Percentiles rank a stretch among this genome's conserved stretches.
These are phyloP conservation scores for Pomacea maculata DNA, from an alignment of 1,140 invertebrate genomes.

Conservation along the genomic window DNA sequence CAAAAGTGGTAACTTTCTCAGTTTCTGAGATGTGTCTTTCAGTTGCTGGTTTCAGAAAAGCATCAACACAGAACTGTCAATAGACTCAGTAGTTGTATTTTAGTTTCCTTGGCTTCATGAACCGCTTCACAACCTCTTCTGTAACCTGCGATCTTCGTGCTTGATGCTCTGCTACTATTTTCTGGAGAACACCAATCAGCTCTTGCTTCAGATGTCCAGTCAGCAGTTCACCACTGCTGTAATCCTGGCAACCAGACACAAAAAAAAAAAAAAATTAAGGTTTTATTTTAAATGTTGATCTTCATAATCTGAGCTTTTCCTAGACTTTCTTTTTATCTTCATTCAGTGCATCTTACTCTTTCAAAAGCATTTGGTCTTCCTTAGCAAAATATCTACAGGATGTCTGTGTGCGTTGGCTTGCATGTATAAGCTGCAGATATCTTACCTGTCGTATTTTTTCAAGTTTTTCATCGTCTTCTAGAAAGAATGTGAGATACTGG, in stretches of 20 bases:
- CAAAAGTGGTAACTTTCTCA: no score
- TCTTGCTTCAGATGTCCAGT: conserved; percentile 95
- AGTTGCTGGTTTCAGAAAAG: neutral
- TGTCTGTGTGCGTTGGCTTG: no score
- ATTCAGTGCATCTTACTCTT: no score
- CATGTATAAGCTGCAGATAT: neutral
- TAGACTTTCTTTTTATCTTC: no score
- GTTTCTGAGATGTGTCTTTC: no score
- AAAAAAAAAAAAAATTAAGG: conserved; percentile 18
- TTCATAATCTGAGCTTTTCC: neutral
- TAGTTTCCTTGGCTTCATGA: conserved; percentile 85
- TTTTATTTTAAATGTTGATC: neutral
- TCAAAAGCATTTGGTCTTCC: no score
- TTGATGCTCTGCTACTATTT: conserved; percentile 85
- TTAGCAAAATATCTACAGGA: no score
- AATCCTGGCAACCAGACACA: conserved; percentile 72
- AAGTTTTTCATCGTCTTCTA: conserved; percentile 92
- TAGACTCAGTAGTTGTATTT: conserved; percentile 66
- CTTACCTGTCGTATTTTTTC: conserved; percentile 80
- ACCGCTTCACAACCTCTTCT: conserved; percentile 84
- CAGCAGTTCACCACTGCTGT: conserved; percentile 88
- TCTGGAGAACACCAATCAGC: conserved; percentile 81
- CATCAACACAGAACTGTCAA: neutral
- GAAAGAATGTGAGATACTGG: conserved; percentile 95
- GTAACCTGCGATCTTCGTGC: conserved; percentile 81